Base-by-base conservation (phyloP, 2,888 invertebrate species). In the Cylindroiulus punctatus region DNA sequence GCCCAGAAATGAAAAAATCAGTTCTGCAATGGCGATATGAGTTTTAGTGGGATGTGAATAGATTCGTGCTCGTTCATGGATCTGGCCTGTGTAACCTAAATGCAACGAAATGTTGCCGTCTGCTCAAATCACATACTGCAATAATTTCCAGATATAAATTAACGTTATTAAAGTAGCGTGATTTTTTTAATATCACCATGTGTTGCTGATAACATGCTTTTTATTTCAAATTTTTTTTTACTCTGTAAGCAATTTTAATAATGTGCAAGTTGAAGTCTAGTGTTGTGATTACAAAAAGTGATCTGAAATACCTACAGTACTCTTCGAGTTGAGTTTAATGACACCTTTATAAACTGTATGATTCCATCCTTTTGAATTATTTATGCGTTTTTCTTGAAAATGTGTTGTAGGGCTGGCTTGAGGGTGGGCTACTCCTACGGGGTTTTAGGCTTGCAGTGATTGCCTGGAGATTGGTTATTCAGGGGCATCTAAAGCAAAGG, bases 81-180 rank as follows among this genome's bases (percentile, higher is more conserved):
- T 57, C 57, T 57, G 26, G 65, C 22, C 4, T 26, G 8, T 19
- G 5, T n/a, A 52, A 10, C 12, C 26, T 26, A 65, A 26, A 65
- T 65, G 65, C 65, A 65, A 65, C n/a, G 65, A 10, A 65, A 12
- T n/a, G 65, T n/a, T n/a, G n/a, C n/a, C n/a, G n/a, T n/a, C n/a
- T 65, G n/a, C 65, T 65, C n/a, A n/a, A 57, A 65, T 65, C n/a
- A 65, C 65, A 8, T 65, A 65, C 65, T n/a, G n/a, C 65, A 65
- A 26, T 26, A 65, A 65, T 65, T 65, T 26, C 26, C 65, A 65
- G 65, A 26, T 65, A 26, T 65, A 26, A 12, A 26, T 65, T 65
- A 65, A 26, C 5, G 10, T 26, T 5, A 65, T 65, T 65, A 65
- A 65, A 65, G 65, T 10, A 4, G 65, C 7, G 65, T 26, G 26